These are phyloP conservation scores for Brachyhypopomus occidentalis DNA, from an alignment of 2,113 vertebrate genomes.

Conservation along the genomic window DNA sequence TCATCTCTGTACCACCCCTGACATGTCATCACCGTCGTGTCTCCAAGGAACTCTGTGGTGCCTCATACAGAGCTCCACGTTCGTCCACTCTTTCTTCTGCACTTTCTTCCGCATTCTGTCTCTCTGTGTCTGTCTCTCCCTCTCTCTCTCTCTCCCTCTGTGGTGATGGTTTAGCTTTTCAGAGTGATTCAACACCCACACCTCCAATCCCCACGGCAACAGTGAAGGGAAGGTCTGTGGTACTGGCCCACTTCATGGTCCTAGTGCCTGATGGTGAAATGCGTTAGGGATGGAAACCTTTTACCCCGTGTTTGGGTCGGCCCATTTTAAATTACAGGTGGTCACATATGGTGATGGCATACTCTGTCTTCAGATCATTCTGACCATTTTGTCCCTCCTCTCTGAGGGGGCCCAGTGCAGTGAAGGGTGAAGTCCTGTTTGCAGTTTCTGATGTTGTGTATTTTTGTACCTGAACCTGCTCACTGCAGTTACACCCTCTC, in stretches of 20 bases:
- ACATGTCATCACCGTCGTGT: slow-evolving; percentile 4
- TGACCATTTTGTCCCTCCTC: no score
- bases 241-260: slow-evolving; percentile 33
- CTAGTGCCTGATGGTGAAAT: slow-evolving; percentile 11
- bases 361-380: no score
- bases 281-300: neutral
- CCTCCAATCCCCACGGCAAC: slow-evolving; percentile 39
- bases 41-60: neutral
- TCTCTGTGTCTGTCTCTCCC: slow-evolving; percentile 16
- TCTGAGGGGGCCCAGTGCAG: no score
- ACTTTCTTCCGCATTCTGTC: neutral
- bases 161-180: slow-evolving; percentile 40
- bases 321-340: no score
- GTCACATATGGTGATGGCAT: no score
- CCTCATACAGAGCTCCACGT: slow-evolving; percentile 1
- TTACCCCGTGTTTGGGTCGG: no score
- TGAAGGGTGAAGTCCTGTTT: neutral
- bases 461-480: no score
- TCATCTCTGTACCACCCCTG: neutral
- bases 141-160: neutral
- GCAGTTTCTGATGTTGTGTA: neutral
- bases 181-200: slow-evolving; percentile 51
- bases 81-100: neutral
- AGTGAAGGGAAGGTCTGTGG: neutral
- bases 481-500: neutral